Percentiles rank a stretch among this genome's conserved stretches.
Conservation (phyloP, 2,888 invertebrate genomes). For the Lochmaea crataegi region DNA sequence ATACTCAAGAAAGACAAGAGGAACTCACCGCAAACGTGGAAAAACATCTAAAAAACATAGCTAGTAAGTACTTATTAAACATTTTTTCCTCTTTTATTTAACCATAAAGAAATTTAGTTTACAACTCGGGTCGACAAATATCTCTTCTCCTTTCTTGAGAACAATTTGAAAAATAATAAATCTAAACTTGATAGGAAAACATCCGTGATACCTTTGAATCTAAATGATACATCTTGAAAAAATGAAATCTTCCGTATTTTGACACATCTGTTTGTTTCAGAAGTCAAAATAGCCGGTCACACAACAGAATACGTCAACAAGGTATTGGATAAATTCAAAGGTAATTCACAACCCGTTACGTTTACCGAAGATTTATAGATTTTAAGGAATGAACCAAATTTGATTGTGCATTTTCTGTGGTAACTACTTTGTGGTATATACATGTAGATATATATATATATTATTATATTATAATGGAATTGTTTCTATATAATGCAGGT, state of each 20-base stretch:
- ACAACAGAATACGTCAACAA: slow-evolving; percentile 95
- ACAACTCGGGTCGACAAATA: too few relatives aligned
- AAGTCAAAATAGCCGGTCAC: slow-evolving; percentile 88
- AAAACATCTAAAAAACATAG: slow-evolving; percentile 75
- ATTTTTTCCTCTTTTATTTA: too few relatives aligned
- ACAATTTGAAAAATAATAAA: too few relatives aligned
- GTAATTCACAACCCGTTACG: slow-evolving; percentile 65
- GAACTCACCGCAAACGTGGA: slow-evolving; percentile 80
- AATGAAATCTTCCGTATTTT: too few relatives aligned
- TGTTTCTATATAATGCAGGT: slow-evolving; percentile 13
- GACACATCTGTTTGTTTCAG: slow-evolving; percentile 67
- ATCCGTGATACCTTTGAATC: too few relatives aligned
- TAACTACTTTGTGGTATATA: slow-evolving; percentile 33
- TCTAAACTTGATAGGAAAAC: too few relatives aligned
- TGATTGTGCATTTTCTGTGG: slow-evolving; percentile 41
- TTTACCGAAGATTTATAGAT: slow-evolving; percentile 68
- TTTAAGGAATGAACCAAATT: slow-evolving; percentile 30
- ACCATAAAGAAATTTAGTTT: too few relatives aligned
- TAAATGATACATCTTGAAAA: too few relatives aligned
- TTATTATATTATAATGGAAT: slow-evolving; percentile 9
- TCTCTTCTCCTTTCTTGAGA: too few relatives aligned
- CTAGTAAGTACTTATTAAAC: slow-evolving; percentile 76
- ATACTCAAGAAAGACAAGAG: slow-evolving; percentile 68
- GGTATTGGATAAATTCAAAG: slow-evolving; percentile 86
- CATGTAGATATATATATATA: slow-evolving; percentile 14